Evolutionary conservation across 2,113 vertebrate species (phyloP).

Genomic region (Pipra filicauda): DNA sequence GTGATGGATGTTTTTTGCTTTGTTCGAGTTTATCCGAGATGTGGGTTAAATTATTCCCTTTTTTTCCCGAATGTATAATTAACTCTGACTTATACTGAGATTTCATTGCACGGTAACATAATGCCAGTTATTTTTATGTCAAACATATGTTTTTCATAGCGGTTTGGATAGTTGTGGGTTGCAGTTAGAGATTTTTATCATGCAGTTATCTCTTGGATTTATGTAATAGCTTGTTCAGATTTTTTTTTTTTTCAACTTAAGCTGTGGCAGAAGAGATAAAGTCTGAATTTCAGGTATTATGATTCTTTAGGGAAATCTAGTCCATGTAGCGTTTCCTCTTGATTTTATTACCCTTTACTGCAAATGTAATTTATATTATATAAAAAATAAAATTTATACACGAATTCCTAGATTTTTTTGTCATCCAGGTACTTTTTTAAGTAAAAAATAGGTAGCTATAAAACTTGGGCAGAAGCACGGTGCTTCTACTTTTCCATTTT

Average conservation of each 20-base stretch:
- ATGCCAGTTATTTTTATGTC: slow-evolving; percentile 56
- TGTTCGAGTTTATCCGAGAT: slow-evolving; percentile 1
- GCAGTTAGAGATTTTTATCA: slow-evolving; percentile 52
- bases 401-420: background rate
- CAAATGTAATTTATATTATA: background rate
- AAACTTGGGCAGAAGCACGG: background rate
- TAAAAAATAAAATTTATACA: background rate
- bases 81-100: slow-evolving; percentile 52
- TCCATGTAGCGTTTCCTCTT: background rate
- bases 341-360: background rate
- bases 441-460: background rate
- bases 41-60: slow-evolving; percentile 46
- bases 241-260: background rate
- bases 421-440: background rate
- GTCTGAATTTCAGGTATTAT: background rate
- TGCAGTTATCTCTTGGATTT: slow-evolving; percentile 59
- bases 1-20: background rate
- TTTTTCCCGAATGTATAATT: slow-evolving; percentile 35
- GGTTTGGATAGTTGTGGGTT: slow-evolving; percentile 58
- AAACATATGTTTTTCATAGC: slow-evolving; percentile 61
- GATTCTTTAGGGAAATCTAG: slow-evolving; percentile 4
- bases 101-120: slow-evolving; percentile 50
- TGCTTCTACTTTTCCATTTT: background rate
- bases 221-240: slow-evolving; percentile 37
- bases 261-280: background rate